Base-by-base conservation (phyloP, 2,113 vertebrate genomes). In the Pterocles burchelli region DNA sequence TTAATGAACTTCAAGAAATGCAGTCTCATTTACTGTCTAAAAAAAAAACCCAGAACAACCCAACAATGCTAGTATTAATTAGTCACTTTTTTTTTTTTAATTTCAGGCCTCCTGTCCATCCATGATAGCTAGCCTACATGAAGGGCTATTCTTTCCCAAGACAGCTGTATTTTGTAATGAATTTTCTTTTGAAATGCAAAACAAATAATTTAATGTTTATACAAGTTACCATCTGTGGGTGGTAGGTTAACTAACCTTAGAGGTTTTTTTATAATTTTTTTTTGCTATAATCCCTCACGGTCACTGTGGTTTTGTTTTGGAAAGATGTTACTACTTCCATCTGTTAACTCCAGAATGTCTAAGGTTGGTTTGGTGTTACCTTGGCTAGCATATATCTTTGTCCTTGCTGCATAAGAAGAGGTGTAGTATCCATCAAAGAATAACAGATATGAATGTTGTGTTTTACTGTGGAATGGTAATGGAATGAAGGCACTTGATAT, bases 281-380 rank as follows among this genome's bases (percentile, higher is more conserved):
- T 83, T 70, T 0, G 0, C 14, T 74, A 4, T 65, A 80, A 28
- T 61, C 36, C 26, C 46, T 77, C 9, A 67, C 20, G 10, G 11
- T 45, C 6, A 9, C 29, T 3, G 8, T 46, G 25, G 6, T 38
- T 80, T 84, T 3, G 0, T 87, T 71, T 7, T 74, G 36, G 8
- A 66, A 66, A 65, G 29, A 19, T 52, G 3, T 26, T 70, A 17
- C 24, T 61, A 1, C 19, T 61, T 91, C 31, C 1, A 2, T 74
- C 21, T 82, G 43, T 24, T 75, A 55, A 52, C 28, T 72, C 11
- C 45, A 48, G 33, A 75, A 73, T 72, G 33, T 79, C 20, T 59
- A 12, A 85, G 4, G 8, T 85, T 74, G 14, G 13, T 19, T 82
- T 90, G 25, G 16, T 63, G 10, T 55, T 81, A 34, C 7, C 25